Conservation (phyloP, 2,797 vertebrate genomes). For the Garrulus glandarius region DNA sequence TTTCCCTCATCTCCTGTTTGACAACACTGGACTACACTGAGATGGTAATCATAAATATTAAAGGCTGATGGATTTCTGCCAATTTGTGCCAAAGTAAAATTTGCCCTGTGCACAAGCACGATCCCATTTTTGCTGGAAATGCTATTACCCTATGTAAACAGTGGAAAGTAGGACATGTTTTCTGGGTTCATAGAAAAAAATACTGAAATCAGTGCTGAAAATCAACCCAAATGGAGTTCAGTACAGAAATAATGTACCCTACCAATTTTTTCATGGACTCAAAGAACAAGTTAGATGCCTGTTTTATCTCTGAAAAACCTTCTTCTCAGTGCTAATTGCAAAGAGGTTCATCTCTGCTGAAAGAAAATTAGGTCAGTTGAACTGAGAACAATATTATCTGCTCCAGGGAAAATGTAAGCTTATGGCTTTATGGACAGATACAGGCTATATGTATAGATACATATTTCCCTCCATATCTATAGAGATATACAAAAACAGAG, state of each 20-base stretch:
- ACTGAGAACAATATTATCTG: background rate
- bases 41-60: background rate
- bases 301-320: background rate
- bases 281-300: background rate
- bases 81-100: background rate
- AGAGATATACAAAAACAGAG: background rate
- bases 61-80: background rate
- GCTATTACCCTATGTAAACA: background rate
- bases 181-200: background rate
- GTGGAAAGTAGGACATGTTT: background rate
- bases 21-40: background rate
- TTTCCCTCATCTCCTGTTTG: conserved; percentile 3
- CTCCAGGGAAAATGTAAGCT: background rate
- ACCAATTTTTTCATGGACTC: background rate
- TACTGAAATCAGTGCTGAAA: background rate
- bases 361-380: conserved; percentile 10
- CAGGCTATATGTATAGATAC: background rate
- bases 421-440: background rate
- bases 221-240: background rate
- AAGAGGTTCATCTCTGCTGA: background rate
- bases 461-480: background rate
- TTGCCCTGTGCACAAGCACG: background rate
- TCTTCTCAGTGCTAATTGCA: background rate
- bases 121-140: background rate
- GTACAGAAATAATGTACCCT: background rate